These are phyloP conservation scores for Trichogramma pretiosum DNA, from an alignment of 1,140 invertebrate genomes.

Conservation along the genomic window DNA sequence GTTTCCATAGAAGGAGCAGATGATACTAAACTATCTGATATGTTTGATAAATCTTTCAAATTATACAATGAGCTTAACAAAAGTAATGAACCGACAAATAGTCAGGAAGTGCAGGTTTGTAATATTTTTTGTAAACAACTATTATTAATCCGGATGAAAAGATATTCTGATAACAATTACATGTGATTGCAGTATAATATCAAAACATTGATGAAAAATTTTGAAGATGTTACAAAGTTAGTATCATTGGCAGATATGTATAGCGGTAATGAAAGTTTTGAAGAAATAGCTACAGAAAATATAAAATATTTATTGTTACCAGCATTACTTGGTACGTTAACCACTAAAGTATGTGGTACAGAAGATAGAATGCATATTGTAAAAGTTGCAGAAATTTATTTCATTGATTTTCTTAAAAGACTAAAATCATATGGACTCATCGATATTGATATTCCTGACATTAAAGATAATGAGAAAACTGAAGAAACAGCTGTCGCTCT, in stretches of 20 bases:
- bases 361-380: slow-evolving; percentile 59
- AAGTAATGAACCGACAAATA: slow-evolving; percentile 52
- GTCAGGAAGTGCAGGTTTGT: slow-evolving; percentile 51
- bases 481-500: slow-evolving; percentile 14
- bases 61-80: slow-evolving; percentile 50
- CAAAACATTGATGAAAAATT: slow-evolving; percentile 57
- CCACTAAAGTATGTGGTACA: slow-evolving; percentile 55
- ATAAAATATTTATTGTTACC: slow-evolving; percentile 78
- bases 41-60: slow-evolving; percentile 55
- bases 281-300: slow-evolving; percentile 78
- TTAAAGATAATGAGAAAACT: slow-evolving; percentile 23
- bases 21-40: slow-evolving; percentile 38
- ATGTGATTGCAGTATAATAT: slow-evolving; percentile 52
- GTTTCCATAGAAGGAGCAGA: slow-evolving; percentile 17
- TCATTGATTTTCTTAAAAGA: slow-evolving; percentile 72
- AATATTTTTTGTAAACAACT: not conserved
- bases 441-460: slow-evolving; percentile 49
- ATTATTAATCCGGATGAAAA: too few species aligned
- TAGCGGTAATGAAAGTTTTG: slow-evolving; percentile 77
- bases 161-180: slow-evolving; percentile 5
- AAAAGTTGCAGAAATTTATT: slow-evolving; percentile 71
- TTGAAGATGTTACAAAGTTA: slow-evolving; percentile 69
- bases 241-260: slow-evolving; percentile 75
- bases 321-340: slow-evolving; percentile 68
- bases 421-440: slow-evolving; percentile 70